These are phyloP conservation scores for Drosophila tristis DNA, from an alignment of 1,140 invertebrate genomes.

Conservation along the genomic window DNA sequence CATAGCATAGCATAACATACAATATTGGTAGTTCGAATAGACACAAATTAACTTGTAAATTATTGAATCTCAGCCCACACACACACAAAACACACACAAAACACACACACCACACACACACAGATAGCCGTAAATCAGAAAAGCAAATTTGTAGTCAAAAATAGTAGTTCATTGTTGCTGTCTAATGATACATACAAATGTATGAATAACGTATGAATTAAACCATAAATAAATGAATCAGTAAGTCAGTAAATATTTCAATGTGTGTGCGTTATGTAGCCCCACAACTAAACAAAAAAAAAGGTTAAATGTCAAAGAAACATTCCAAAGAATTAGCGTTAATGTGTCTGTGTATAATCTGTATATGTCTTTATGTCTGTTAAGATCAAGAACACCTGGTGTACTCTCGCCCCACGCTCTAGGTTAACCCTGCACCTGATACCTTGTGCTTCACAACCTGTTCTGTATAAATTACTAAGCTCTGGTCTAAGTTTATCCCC, in stretches of 20 bases:
- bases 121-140: conserved; percentile 1
- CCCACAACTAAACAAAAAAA: neutral
- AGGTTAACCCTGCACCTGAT: too few relatives aligned
- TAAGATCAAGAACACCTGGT: conserved; percentile 28
- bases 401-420: too few relatives aligned
- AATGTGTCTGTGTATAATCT: conserved; percentile 41
- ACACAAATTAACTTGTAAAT: conserved; percentile 47
- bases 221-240: conserved; percentile 33
- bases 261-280: conserved; percentile 45
- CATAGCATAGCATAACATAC: neutral
- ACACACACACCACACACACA: too few relatives aligned
- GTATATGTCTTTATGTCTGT: conserved; percentile 36
- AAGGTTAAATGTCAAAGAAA: neutral
- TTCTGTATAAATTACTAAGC: conserved; percentile 57
- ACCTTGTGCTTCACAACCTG: conserved; percentile 1
- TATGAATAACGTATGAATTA: conserved; percentile 16
- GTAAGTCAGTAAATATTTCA: conserved; percentile 45
- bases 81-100: neutral
- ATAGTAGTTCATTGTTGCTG: conserved; percentile 69
- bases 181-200: conserved; percentile 36
- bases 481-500: conserved; percentile 41
- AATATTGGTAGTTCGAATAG: conserved; percentile 17
- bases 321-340: conserved; percentile 30
- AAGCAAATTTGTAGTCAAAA: conserved; percentile 57
- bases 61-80: conserved; percentile 39